Evolutionary conservation across 1,140 invertebrate genomes (phyloP).

Genomic region (Frieseomelitta varia): DNA sequence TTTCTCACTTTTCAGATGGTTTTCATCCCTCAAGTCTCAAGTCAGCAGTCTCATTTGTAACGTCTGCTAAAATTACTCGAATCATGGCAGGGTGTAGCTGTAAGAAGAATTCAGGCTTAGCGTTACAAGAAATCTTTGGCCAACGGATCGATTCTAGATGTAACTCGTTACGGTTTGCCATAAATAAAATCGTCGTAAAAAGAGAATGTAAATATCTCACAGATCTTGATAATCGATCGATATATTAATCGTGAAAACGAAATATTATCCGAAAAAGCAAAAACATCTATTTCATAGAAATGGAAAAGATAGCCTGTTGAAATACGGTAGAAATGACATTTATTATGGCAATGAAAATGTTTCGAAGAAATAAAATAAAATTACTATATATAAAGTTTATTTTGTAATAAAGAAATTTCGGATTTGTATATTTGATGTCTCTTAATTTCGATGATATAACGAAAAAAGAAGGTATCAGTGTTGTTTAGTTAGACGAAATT

Average conservation of each 20-base stretch:
- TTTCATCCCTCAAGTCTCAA: background rate
- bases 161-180: conserved; percentile 24
- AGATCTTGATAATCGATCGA: background rate
- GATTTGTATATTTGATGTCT: no score
- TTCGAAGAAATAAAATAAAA: no score
- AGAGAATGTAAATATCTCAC: conserved; percentile 20
- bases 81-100: conserved; percentile 17
- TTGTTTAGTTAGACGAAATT: no score
- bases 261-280: background rate
- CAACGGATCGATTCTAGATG: conserved; percentile 31
- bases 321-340: background rate
- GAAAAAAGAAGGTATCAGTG: no score
- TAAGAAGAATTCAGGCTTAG: no score
- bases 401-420: no score
- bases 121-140: background rate
- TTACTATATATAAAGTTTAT: no score
- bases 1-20: background rate
- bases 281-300: background rate
- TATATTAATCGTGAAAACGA: background rate
- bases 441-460: no score
- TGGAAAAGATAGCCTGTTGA: background rate
- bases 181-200: conserved; percentile 39
- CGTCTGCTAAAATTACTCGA: conserved; percentile 44
- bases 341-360: no score
- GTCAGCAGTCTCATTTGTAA: conserved; percentile 24